Conservation (phyloP, 2,113 vertebrate species). For the Axis porcinus region DNA sequence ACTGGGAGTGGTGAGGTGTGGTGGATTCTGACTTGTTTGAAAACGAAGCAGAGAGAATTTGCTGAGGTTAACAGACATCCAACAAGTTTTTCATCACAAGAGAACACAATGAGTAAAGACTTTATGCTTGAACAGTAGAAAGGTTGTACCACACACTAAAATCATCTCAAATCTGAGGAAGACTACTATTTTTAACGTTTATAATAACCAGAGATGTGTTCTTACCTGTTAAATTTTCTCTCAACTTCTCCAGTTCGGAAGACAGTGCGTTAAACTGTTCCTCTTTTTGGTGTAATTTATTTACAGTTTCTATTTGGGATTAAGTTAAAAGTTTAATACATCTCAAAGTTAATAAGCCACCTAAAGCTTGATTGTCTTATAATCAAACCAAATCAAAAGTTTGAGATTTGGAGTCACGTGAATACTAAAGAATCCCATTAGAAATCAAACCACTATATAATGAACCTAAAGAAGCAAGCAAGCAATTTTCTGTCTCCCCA, state of each 20-base stretch:
- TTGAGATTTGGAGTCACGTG: not conserved
- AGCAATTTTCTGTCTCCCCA: rapidly evolving
- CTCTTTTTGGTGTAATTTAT: conserved; percentile 88
- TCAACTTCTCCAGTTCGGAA: conserved; percentile 86
- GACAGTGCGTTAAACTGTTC: conserved; percentile 85
- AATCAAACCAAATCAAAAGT: not conserved
- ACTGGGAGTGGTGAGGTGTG: not conserved
- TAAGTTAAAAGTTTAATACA: conserved; percentile 60
- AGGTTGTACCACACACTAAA: not conserved
- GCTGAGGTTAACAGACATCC: not conserved
- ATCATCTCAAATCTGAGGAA: not conserved
- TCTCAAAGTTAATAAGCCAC: not conserved
- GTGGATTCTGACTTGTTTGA: not conserved
- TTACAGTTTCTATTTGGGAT: conserved; percentile 85
- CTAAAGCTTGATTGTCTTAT: not conserved
- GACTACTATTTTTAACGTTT: not conserved
- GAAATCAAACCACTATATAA: not conserved
- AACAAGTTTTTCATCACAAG: not conserved
- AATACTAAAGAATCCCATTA: not conserved
- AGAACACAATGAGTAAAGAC: not conserved
- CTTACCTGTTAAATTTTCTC: conserved; percentile 82
- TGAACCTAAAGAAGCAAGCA: not conserved
- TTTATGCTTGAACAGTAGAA: not conserved
- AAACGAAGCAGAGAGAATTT: not conserved
- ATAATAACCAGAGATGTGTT: not conserved